Base-by-base conservation (phyloP, 2,113 vertebrate genomes). In the Otocyon megalotis region DNA sequence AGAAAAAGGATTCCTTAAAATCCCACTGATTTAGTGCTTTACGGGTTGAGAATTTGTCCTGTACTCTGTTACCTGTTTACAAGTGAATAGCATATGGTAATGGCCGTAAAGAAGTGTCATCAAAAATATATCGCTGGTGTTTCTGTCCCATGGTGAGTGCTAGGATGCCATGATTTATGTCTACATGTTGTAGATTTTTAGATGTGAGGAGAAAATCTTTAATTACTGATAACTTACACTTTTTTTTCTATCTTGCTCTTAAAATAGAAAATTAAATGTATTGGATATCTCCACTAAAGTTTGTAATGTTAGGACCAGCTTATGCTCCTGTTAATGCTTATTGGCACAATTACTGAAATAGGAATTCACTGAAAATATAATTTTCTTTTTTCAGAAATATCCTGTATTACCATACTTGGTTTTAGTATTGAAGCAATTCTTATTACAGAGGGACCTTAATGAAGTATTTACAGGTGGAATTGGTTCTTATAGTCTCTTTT, bases 391-490 rank as follows among this genome's bases (percentile, higher is more conserved):
- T 86, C 98, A 99, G 99, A 99, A 99, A 99, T 99, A 99, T 94
- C 99, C 99, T 60, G 99, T 99, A 72, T 99, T 99, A 98, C 99
- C 99, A 1, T 99, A 99, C 98, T 98, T 99, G 98, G 99, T 99
- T 98, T 98, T 99, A 99, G 99, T 99, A 98, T 98, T 99, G 98
- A 99, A 99, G 97, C 99, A 99, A 98, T 99, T 99, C 98, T 98
- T 99, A 82, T 98, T 99, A 97, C 99, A 99, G 98, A 99, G 99
- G 98, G 99, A 99, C 96, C 99, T 99, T 93, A 99, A 99, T 89
- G 99, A 99, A 98, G 99, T 99, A 94, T 99, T 99, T 97, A 99
- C 99, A 2, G 99, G 99, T 83, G 99, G 99, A 97, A 99, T 99
- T 3, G 99, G 99, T 92, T 99, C 99, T 97, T 99, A 99, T 74